A percentile compares a stretch with the other conserved stretches of the same genome.
Evolutionary conservation across 2,797 vertebrate genomes (phyloP).

Genomic region (Poeciliopsis gracilis): DNA sequence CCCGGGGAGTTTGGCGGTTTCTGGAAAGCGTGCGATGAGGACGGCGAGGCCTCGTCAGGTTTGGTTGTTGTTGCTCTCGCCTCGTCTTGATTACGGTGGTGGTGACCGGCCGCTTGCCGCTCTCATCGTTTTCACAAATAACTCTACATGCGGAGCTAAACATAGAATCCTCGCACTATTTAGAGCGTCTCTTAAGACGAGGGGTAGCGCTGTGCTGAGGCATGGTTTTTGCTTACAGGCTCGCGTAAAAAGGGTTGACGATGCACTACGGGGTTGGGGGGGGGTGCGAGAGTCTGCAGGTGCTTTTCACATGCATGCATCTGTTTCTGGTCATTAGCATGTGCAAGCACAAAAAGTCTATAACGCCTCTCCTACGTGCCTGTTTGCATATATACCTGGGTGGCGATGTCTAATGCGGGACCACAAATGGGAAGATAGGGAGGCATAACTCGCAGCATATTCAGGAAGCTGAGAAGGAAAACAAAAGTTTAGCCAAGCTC

Average conservation of each 20-base stretch:
- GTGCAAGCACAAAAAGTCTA: background rate
- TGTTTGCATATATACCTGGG: conserved; percentile 10
- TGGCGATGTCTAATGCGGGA: conserved; percentile 8
- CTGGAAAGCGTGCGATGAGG: conserved; percentile 65
- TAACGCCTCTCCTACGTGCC: conserved; percentile 7
- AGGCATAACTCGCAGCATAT: conserved; percentile 6
- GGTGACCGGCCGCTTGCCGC: conserved; percentile 50
- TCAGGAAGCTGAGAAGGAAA: conserved; percentile 73
- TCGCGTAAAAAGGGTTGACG: conserved; percentile 21
- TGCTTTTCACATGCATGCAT: conserved; percentile 10
- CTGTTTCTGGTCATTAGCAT: conserved; percentile 8
- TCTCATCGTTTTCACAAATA: conserved; percentile 33
- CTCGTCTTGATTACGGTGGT: conserved; percentile 67
- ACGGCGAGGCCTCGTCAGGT: conserved; percentile 62
- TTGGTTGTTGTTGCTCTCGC: conserved; percentile 68
- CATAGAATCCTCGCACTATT: conserved; percentile 54
- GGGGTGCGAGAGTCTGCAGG: conserved; percentile 14
- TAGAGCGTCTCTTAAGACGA: conserved; percentile 19
- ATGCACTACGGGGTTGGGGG: background rate
- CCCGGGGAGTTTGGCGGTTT: conserved; percentile 51
- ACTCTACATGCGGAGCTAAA: conserved; percentile 53
- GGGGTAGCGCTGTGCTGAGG: conserved; percentile 9
- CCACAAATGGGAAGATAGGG: background rate
- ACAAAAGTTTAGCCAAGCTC: conserved; percentile 86
- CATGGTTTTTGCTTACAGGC: conserved; percentile 45